These are phyloP conservation scores for Hylaeus volcanicus DNA, from an alignment of 1,140 invertebrate genomes.

Conservation along the genomic window DNA sequence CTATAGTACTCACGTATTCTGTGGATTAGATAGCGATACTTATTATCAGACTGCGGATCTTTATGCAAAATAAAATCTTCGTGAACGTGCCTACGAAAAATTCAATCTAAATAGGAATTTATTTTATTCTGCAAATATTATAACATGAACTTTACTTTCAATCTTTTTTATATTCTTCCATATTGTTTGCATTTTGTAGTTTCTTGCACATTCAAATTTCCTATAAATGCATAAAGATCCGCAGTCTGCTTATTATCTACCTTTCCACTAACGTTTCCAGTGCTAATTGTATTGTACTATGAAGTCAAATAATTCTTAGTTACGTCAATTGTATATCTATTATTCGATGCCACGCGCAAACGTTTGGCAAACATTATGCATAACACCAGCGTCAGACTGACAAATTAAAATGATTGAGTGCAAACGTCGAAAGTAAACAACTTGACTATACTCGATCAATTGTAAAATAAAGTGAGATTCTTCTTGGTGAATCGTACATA, in stretches of 20 bases:
- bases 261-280: neutral
- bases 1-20: neutral
- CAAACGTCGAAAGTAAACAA: neutral
- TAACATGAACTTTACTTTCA: no score
- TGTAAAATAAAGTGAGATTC: no score
- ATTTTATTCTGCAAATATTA: no score
- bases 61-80: no score
- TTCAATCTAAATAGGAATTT: no score
- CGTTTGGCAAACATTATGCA: neutral
- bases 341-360: neutral
- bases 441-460: no score
- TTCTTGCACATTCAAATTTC: no score
- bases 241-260: neutral
- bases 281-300: neutral
- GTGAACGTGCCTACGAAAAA: no score
- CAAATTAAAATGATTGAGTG: neutral
- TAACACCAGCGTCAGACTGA: neutral
- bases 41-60: neutral
- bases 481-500: no score
- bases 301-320: neutral
- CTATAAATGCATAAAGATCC: no score
- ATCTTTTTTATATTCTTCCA: no score
- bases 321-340: neutral
- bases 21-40: constrained; percentile 1
- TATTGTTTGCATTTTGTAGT: no score